phyloP scores from a whole-genome alignment of 2,113 vertebrate species.

The Phoxinus phoxinus region DNA sequence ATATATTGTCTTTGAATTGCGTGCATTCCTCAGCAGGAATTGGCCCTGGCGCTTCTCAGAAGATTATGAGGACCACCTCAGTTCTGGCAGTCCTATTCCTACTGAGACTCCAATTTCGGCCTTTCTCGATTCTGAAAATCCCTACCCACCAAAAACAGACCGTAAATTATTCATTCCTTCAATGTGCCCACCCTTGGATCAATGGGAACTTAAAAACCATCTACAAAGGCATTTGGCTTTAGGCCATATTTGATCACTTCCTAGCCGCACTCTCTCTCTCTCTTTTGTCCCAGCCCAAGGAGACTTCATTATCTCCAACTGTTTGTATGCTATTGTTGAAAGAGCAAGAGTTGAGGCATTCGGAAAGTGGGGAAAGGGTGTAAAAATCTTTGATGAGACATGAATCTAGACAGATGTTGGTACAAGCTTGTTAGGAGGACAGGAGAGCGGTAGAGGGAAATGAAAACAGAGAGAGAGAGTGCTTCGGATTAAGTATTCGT shows the following conservation, averaged over 20 bases:
- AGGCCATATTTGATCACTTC: conserved; percentile 80
- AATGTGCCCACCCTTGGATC: conserved; percentile 75
- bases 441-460: conserved; percentile 1
- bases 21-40: background rate
- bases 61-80: background rate
- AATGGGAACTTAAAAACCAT: conserved; percentile 77
- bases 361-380: conserved; percentile 67
- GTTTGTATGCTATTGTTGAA: conserved; percentile 78
- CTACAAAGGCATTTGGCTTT: conserved; percentile 78
- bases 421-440: conserved; percentile 60
- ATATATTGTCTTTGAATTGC: conserved; percentile 11
- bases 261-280: conserved; percentile 57
- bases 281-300: conserved; percentile 66
- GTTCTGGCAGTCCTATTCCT: conserved; percentile 16
- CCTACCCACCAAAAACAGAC: conserved; percentile 36
- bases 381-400: conserved; percentile 70
- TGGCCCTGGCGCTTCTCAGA: background rate
- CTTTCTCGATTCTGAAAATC: conserved; percentile 28
- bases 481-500: conserved; percentile 52
- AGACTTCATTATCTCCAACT: conserved; percentile 80
- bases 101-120: background rate
- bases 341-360: conserved; percentile 68
- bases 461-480: conserved; percentile 48
- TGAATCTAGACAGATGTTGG: conserved; percentile 68
- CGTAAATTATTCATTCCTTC: conserved; percentile 76